Base-by-base conservation (phyloP, 2,113 vertebrate genomes). In the Sebastes fasciatus region DNA sequence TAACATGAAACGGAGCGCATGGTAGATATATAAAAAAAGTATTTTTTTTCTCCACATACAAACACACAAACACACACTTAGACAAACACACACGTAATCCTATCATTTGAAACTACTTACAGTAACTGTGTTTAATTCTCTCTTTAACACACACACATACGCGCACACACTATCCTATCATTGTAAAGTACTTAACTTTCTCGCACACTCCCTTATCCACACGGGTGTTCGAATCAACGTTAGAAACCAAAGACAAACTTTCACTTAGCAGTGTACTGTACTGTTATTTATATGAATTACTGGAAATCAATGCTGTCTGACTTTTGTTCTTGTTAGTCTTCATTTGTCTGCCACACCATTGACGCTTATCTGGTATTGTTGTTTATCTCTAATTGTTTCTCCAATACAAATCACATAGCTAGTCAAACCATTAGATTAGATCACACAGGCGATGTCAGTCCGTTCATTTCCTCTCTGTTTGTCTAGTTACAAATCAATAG, bases 91-190 rank as follows among this genome's bases (percentile, higher is more conserved):
- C 63, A 40, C 51, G 19, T 79, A 88, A 90, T 88, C 88, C 82
- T 19, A 81, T 89, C 76, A 72, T 74, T 85, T 88, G 84, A 89
- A 93, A 82, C 82, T 23, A 61, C 85, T 89, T 90, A 88, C n/a
- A 64, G 34, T 80, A 60, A 84, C 65, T 65, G 52, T 57, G 57
- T 84, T 85, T 75, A 19, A 69, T 54, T 77, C 34, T 48, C 77
- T 79, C 8, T 8, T 46, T 11, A 14, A 49, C 58, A 64, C 65
- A 69, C 16, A 58, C 21, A 58, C 2, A 68, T 19, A 6, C 23
- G 43, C 23, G 52, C 62, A 51, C 54, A 9, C 61, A 73, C 21
- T 34, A 86, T 91, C 88, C 85, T 46, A 83, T 91, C 70, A 86
- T 21, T 48, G 16, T 86, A 88, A 90, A 88, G 85, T 52, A 63